Conservation (phyloP, 1,140 invertebrate species). For the Diploscapter pachys region DNA sequence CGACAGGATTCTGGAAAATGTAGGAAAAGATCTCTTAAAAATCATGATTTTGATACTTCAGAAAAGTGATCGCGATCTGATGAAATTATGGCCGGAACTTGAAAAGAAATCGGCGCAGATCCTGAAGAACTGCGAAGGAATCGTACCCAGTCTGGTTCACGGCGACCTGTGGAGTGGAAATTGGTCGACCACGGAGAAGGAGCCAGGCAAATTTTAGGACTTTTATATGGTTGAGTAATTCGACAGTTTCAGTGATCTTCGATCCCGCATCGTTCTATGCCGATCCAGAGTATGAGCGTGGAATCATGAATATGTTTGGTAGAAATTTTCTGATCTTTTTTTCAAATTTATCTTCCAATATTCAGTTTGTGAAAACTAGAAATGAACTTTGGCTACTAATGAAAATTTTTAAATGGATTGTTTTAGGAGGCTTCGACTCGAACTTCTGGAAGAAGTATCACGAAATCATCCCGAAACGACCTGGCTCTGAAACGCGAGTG, state of each 20-base stretch:
- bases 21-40: conserved; percentile 5
- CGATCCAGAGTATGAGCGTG: conserved; percentile 69
- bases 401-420: background rate
- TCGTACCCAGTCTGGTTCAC: conserved; percentile 66
- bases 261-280: conserved; percentile 70
- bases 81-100: conserved; percentile 64
- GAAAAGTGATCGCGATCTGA: conserved; percentile 63
- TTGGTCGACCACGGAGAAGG: conserved; percentile 31
- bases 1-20: conserved; percentile 9
- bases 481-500: conserved; percentile 63
- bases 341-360: conserved; percentile 60
- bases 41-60: conserved; percentile 41
- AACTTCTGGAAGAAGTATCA: conserved; percentile 67
- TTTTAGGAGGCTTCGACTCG: conserved; percentile 16
- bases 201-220: conserved; percentile 8
- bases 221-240: background rate
- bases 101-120: conserved; percentile 63
- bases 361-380: conserved; percentile 8
- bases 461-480: conserved; percentile 64
- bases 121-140: conserved; percentile 63
- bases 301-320: conserved; percentile 69
- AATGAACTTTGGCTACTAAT: background rate
- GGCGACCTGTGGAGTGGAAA: conserved; percentile 71
- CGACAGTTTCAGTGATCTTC: conserved; percentile 65
- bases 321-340: too few relatives aligned